phyloP scores from a whole-genome alignment of 2,888 invertebrate genomes.

The Lamellibrachia columna region DNA sequence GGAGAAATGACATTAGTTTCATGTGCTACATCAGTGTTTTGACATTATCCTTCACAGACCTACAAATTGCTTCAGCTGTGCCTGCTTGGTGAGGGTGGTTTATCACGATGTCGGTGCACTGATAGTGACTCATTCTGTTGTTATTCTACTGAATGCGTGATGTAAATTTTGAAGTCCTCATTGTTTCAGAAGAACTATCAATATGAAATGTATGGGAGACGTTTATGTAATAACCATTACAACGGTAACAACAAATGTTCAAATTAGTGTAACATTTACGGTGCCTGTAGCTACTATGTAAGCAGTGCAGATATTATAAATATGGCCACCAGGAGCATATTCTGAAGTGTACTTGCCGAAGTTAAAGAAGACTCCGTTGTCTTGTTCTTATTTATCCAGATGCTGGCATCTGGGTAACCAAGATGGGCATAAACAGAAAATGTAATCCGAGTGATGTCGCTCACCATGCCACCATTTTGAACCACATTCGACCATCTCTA shows the following conservation, averaged over 20 bases:
- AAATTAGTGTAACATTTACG: not conserved
- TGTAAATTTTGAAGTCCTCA: too few relatives aligned
- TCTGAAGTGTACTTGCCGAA: not conserved
- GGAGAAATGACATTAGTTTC: too few relatives aligned
- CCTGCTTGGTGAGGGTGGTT: too few relatives aligned
- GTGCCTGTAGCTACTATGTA: constrained; percentile 16
- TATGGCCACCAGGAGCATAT: not conserved
- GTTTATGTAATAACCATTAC: not conserved
- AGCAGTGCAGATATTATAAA: not conserved
- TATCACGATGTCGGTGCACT: not conserved
- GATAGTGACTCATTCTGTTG: not conserved
- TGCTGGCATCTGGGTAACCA: not conserved
- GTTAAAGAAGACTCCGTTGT: not conserved
- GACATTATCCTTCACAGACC: too few relatives aligned
- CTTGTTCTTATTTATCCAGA: not conserved
- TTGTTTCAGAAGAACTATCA: not conserved
- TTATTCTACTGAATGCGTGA: not conserved
- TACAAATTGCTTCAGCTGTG: too few relatives aligned
- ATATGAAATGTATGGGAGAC: not conserved
- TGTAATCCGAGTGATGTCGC: not conserved
- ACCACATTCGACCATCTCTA: not conserved
- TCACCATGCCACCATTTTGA: not conserved
- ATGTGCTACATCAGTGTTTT: too few relatives aligned
- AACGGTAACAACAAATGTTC: not conserved
- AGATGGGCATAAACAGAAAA: not conserved